A percentile compares a stretch with the other conserved stretches of the same genome.
phyloP scores from a whole-genome alignment of 2,888 invertebrate species.

The Eristalis intricaria region DNA sequence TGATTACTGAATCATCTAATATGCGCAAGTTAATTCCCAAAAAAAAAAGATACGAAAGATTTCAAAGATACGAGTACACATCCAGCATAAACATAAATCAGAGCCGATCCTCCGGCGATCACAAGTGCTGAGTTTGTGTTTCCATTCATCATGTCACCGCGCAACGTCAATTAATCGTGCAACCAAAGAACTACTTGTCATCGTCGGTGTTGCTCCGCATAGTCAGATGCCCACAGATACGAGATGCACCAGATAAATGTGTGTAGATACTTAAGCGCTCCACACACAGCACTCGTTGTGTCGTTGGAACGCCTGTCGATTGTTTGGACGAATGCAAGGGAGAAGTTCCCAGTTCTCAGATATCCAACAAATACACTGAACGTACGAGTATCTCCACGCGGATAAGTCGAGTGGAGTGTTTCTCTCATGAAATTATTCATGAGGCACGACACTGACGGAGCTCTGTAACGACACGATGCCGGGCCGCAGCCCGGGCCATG shows the following conservation, averaged over 20 bases:
- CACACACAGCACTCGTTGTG: constrained; percentile 13
- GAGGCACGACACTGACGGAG: constrained; percentile 58
- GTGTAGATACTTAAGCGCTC: constrained; percentile 1
- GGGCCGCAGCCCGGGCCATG: neutral
- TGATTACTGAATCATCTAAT: constrained; percentile 57
- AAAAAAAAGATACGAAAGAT: constrained; percentile 8
- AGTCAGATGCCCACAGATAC: constrained; percentile 21
- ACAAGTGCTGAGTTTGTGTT: constrained; percentile 61
- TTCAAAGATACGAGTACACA: neutral
- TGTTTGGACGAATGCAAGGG: constrained; percentile 62
- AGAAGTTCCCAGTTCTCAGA: constrained; percentile 60
- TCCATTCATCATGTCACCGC: constrained; percentile 71
- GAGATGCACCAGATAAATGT: constrained; percentile 40
- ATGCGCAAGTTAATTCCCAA: constrained; percentile 47
- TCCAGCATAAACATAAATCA: constrained; percentile 50
- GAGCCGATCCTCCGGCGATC: constrained; percentile 28
- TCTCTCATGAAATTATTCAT: constrained; percentile 70
- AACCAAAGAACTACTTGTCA: constrained; percentile 68
- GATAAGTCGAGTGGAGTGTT: constrained; percentile 47
- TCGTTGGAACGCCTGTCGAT: constrained; percentile 60
- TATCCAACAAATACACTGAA: constrained; percentile 28
- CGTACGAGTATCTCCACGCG: constrained; percentile 2
- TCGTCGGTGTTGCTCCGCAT: constrained; percentile 64
- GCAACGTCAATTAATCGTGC: constrained; percentile 71
- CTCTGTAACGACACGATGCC: neutral